Evolutionary conservation across 2,888 invertebrate species (phyloP).

Genomic region (Cinara cedri): DNA sequence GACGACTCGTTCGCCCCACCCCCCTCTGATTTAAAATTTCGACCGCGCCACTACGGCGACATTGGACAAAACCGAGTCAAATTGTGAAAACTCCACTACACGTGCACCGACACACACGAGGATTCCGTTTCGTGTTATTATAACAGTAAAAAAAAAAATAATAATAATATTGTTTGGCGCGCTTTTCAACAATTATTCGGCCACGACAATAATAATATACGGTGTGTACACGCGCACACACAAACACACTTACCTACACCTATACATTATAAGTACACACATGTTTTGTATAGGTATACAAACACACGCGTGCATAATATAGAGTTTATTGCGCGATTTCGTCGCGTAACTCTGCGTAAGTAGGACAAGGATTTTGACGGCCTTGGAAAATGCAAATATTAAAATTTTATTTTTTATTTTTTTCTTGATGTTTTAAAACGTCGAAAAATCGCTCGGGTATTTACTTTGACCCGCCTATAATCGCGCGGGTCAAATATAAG

Average conservation of each 20-base stretch:
- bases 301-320: background rate
- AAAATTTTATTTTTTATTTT: background rate
- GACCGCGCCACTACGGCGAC: too few species aligned
- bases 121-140: too few species aligned
- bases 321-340: background rate
- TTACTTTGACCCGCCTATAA: constrained; percentile 15
- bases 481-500: background rate
- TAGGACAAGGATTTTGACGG: constrained; percentile 40
- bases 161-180: background rate
- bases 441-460: constrained; percentile 14
- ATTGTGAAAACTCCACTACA: too few species aligned
- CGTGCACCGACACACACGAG: too few species aligned
- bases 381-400: constrained; percentile 27
- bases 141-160: background rate
- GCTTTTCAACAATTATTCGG: background rate
- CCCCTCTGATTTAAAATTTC: too few species aligned
- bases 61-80: too few species aligned
- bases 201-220: too few species aligned
- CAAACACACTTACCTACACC: background rate
- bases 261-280: background rate
- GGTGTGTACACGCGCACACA: background rate
- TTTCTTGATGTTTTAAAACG: background rate
- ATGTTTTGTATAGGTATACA: background rate
- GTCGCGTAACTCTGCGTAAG: background rate
- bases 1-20: too few species aligned